Evolutionary conservation across 2,113 vertebrate species (phyloP), one percentile per base, ranked within the genome.

Genomic region (Neotoma lepida): DNA sequence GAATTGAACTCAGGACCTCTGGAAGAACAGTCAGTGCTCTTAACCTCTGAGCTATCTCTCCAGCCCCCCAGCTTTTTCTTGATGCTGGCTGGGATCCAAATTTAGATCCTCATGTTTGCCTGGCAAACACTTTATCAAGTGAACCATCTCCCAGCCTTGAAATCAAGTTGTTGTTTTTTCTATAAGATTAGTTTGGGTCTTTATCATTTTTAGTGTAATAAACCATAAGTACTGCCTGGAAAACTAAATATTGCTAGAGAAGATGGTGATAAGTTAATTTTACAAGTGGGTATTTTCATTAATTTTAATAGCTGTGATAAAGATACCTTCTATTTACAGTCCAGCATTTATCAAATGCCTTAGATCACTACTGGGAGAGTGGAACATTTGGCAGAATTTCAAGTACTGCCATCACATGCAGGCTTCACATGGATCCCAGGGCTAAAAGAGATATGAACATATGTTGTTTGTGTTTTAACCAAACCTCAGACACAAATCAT

Each of bases 201-300:
- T 89, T 33, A 35, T 39, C 33, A 46, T 24, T 70, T 81, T 58
- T 41, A 58, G 22, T 58, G 15, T 58, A 30, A 9, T 74, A 63
- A 94, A 81, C 39, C 39, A 4, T 51, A 14, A 54, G 6, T 61
- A 30, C 44, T 54, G 2, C 68, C 77, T 80, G 26, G 46, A 46
- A 93, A 89, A 74, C 28, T 39, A 49, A 88, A 17, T 82, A 17
- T 77, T 73, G 39, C 64, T 93, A 89, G 84, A 63, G 33, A 44
- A 51, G 80, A 63, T 92, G 61, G n/a, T 74, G 20, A 56, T 66
- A 82, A 86, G 86, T 70, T 82, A 51, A 54, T 94, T 88, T 88
- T 81, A 35, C 41, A 81, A 51, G 44, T 68, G 33, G 44, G 5
- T 58, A 33, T 88, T 93, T 89, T 86, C 35, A 86, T 78, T 46